These are phyloP conservation scores for Paramormyrops hopkinsi DNA, from an alignment of 2,797 vertebrate species.

Conservation along the genomic window DNA sequence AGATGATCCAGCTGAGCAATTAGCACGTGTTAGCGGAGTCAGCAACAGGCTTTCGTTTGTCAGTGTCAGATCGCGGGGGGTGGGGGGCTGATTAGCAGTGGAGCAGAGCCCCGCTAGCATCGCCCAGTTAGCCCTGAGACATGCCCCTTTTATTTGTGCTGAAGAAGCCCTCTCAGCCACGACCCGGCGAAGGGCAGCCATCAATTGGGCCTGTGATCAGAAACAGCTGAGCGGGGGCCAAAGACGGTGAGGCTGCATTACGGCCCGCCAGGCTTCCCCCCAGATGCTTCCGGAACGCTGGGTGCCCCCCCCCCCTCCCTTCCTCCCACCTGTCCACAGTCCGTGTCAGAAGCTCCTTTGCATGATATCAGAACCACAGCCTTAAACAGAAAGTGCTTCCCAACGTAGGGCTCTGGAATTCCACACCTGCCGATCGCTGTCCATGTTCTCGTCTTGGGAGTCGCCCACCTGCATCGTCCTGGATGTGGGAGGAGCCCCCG, in stretches of 20 bases:
- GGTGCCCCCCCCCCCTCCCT: too few species aligned
- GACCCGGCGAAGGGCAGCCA: not conserved
- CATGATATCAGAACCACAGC: not conserved
- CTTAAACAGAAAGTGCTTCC: not conserved
- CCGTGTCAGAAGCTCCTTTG: not conserved
- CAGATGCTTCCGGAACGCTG: not conserved
- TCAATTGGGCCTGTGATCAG: not conserved
- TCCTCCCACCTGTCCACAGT: not conserved
- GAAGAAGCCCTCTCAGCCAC: not conserved
- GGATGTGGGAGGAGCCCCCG: conserved; percentile 24
- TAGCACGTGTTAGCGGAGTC: not conserved
- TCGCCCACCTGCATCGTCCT: not conserved
- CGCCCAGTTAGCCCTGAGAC: not conserved
- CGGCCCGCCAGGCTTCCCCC: not conserved
- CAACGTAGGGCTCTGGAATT: not conserved
- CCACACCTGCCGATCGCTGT: not conserved
- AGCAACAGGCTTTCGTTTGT: not conserved
- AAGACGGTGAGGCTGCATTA: not conserved
- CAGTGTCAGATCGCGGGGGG: conserved; percentile 10
- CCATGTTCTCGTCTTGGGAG: not conserved
- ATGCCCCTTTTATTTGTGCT: not conserved
- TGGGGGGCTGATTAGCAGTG: not conserved
- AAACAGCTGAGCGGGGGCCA: not conserved
- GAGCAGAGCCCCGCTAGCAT: not conserved
- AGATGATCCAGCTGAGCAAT: not conserved